A percentile compares a stretch with the other conserved stretches of the same genome.
Evolutionary conservation across 1,140 invertebrate genomes (phyloP).

Genomic region (Macrocentrus cingulum): DNA sequence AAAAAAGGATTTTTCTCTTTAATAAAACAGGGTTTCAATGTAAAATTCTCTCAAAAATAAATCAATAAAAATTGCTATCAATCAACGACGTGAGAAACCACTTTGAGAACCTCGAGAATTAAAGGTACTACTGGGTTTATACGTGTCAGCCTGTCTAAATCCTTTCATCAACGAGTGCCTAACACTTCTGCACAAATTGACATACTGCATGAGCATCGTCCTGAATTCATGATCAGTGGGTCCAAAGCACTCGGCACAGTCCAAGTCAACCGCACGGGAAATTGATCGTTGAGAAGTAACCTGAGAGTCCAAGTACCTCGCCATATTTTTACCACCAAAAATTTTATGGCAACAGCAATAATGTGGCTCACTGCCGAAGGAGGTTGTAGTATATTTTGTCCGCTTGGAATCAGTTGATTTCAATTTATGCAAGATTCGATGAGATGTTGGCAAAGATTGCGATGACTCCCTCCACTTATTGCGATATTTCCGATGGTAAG

Average conservation of each 20-base stretch:
- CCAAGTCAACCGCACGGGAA: neutral
- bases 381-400: neutral
- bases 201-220: constrained; percentile 33
- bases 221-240: constrained; percentile 33
- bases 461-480: too few species aligned
- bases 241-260: constrained; percentile 11
- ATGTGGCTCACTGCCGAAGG: neutral
- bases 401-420: too few species aligned
- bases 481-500: too few species aligned
- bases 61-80: too few species aligned
- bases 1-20: too few species aligned
- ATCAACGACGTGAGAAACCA: too few species aligned
- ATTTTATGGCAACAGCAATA: constrained; percentile 6
- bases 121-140: neutral
- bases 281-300: neutral
- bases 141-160: neutral
- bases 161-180: constrained; percentile 6
- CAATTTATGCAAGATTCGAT: too few species aligned
- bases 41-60: too few species aligned
- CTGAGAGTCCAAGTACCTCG: neutral
- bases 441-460: too few species aligned
- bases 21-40: too few species aligned
- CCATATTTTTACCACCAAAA: constrained; percentile 6
- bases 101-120: constrained; percentile 22
- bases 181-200: constrained; percentile 34